Conservation (phyloP, 2,888 invertebrate genomes). For the Notodonta dromedarius region DNA sequence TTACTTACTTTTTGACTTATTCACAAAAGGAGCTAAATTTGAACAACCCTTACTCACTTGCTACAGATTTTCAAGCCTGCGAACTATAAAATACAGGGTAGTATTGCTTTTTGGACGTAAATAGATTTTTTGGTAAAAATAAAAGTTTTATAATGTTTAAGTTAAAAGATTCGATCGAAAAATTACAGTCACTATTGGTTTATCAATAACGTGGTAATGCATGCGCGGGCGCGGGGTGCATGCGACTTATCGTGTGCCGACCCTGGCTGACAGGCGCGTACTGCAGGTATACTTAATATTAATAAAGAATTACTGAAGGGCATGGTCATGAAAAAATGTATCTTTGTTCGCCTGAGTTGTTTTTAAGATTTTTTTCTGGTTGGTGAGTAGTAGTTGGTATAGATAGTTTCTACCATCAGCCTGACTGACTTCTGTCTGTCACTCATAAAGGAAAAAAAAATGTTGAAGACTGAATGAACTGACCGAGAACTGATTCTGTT, state of each 20-base stretch:
- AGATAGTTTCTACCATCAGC: too few species aligned
- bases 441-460: too few species aligned
- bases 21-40: too few species aligned
- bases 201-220: constrained; percentile 29
- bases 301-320: background rate
- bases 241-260: constrained; percentile 45
- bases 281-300: background rate
- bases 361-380: background rate
- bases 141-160: background rate
- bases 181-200: constrained; percentile 24
- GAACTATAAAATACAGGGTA: too few species aligned
- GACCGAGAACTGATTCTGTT: too few species aligned
- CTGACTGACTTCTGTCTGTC: too few species aligned
- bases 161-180: constrained; percentile 11
- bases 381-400: background rate
- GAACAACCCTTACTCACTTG: too few species aligned
- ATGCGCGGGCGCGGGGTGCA: constrained; percentile 33
- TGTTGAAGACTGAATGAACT: too few species aligned
- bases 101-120: too few species aligned
- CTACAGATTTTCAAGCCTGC: too few species aligned
- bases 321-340: background rate
- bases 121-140: background rate
- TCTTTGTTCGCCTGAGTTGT: background rate
- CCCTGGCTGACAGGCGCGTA: constrained; percentile 34
- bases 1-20: too few species aligned